These are phyloP conservation scores for Spheniscus mendiculus DNA, from an alignment of 2,113 vertebrate species.

Conservation along the genomic window DNA sequence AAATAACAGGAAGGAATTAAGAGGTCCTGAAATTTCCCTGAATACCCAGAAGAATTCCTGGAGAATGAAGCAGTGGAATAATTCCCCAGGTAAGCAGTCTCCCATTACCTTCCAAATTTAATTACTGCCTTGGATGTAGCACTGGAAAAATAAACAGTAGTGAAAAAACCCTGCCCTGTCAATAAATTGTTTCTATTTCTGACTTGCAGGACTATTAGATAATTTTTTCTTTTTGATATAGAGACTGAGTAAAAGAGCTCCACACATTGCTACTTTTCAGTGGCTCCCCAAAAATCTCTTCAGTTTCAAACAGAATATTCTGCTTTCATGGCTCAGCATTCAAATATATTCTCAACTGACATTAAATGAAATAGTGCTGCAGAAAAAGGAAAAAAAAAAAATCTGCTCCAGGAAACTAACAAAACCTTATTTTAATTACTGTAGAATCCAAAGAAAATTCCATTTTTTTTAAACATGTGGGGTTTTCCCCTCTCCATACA, in stretches of 20 bases:
- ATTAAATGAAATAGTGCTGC: not conserved
- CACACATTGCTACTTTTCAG: not conserved
- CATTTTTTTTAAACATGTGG: not conserved
- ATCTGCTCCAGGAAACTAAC: not conserved
- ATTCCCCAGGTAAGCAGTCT: not conserved
- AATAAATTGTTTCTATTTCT: not conserved
- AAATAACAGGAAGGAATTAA: not conserved
- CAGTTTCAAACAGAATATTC: not conserved
- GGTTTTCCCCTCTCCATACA: not conserved
- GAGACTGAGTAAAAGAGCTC: not conserved
- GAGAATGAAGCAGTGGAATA: slow-evolving; percentile 8
- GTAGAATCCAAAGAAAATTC: not conserved
- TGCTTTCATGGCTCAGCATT: not conserved
- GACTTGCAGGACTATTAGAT: not conserved
- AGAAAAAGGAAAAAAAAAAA: not conserved
- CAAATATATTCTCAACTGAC: not conserved
- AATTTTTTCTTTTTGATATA: not conserved
- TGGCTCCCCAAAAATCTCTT: not conserved
- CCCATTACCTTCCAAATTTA: not conserved
- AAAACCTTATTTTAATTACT: not conserved
- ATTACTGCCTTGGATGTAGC: not conserved
- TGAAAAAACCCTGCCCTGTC: not conserved
- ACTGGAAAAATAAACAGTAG: slow-evolving; percentile 22
- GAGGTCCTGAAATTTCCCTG: not conserved
- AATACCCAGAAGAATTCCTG: slow-evolving; percentile 10